These are phyloP conservation scores for Chroicocephalus ridibundus DNA, from an alignment of 2,113 vertebrate genomes.

Conservation along the genomic window DNA sequence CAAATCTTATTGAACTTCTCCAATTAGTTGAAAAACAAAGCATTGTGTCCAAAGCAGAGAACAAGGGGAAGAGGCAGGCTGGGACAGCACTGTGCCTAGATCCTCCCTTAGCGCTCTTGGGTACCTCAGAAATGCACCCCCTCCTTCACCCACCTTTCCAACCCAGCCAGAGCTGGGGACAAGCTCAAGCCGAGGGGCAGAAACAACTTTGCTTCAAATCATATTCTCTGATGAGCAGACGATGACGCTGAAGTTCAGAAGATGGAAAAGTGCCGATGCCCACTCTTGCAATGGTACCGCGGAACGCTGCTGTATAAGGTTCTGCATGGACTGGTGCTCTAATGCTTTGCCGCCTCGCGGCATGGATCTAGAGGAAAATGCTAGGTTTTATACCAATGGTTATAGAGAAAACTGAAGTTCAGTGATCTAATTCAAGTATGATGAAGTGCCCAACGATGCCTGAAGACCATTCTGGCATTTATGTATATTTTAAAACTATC, in stretches of 20 bases:
- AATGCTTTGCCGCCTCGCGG: neutral
- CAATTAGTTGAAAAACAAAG: neutral
- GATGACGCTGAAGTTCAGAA: neutral
- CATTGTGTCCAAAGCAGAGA: neutral
- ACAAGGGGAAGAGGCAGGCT: neutral
- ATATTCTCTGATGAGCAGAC: neutral
- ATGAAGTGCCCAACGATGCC: neutral
- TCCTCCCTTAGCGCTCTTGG: neutral
- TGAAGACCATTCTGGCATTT: slow-evolving; percentile 14
- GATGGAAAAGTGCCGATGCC: neutral
- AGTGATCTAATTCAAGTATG: neutral
- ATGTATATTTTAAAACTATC: neutral
- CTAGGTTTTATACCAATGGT: neutral
- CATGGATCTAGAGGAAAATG: neutral
- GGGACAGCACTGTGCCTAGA: neutral
- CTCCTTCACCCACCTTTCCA: neutral
- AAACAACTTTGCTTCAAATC: neutral
- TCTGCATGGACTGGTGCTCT: neutral
- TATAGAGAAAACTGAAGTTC: neutral
- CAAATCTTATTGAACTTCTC: neutral
- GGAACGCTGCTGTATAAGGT: neutral
- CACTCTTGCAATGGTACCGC: neutral
- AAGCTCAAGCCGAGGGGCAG: neutral
- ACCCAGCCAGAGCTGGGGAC: neutral
- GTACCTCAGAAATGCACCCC: neutral